Percentiles rank a stretch among this genome's conserved stretches.
These are phyloP conservation scores for Labeo calbasu DNA, from an alignment of 2,797 vertebrate genomes.

Conservation along the genomic window DNA sequence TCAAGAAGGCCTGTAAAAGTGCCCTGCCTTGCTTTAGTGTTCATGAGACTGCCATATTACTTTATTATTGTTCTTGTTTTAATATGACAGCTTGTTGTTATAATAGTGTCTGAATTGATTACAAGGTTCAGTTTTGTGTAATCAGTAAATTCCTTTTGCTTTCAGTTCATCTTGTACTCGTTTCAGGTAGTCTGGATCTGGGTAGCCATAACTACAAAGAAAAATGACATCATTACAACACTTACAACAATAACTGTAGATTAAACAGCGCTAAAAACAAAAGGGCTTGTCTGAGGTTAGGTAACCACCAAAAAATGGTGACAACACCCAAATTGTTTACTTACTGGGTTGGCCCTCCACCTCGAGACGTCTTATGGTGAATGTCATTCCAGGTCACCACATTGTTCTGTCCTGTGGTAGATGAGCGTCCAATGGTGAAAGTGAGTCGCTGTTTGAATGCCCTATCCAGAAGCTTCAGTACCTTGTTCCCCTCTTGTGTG, in stretches of 20 bases:
- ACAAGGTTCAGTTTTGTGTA: neutral
- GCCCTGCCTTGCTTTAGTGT: neutral
- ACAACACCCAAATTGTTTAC: slow-evolving; percentile 17
- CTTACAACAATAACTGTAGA: neutral
- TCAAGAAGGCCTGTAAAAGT: neutral
- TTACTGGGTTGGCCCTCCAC: slow-evolving; percentile 75
- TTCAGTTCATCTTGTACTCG: slow-evolving; percentile 86
- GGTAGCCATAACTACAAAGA: slow-evolving; percentile 85
- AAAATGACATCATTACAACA: slow-evolving; percentile 8
- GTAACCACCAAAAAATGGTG: neutral
- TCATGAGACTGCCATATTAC: neutral
- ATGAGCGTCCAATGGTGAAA: slow-evolving; percentile 78
- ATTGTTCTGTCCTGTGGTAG: slow-evolving; percentile 74
- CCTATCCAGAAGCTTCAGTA: slow-evolving; percentile 64
- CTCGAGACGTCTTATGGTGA: slow-evolving; percentile 77
- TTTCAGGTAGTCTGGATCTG: slow-evolving; percentile 85
- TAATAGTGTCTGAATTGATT: neutral
- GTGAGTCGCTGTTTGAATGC: slow-evolving; percentile 77
- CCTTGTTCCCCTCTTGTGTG: slow-evolving; percentile 64
- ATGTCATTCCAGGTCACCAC: slow-evolving; percentile 82
- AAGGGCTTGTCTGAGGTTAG: neutral
- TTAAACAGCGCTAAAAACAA: neutral
- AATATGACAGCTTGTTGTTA: neutral
- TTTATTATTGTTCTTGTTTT: neutral
- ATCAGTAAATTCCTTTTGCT: slow-evolving; percentile 86